Base-by-base conservation (phyloP, 92 coral and sea anemone species). In the Epizoanthus illoricatus region DNA sequence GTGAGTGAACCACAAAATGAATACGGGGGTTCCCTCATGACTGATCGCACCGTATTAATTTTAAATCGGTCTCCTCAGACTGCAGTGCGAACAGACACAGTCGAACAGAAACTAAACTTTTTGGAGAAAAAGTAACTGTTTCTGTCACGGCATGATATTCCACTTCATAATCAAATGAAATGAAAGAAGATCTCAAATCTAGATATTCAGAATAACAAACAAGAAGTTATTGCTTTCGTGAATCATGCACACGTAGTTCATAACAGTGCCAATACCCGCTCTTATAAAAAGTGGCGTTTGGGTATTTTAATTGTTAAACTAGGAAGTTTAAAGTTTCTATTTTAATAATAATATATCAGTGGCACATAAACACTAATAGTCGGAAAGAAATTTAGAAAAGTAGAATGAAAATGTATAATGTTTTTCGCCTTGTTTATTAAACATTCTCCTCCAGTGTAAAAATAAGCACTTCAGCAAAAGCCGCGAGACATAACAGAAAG, bases 401-500 rank as follows among this genome's bases (percentile, higher is more conserved):
- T 60, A 58, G 58, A 76, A 41, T 41, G 56, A 8, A 63, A 61
- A 45, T 42, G 71, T 41, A 13, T 55, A 11, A 33, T 63, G 12
- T n/a, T 40, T 13, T 55, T 20, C 19, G 49, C 36, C 33, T 68
- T 39, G 72, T 78, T 78, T 78, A 64, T 45, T 59, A 62, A 78
- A 59, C 59, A 71, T 5, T 16, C 76, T 57, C 18, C 52, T 43
- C 28, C 41, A 5, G 59, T 58, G 60, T 63, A 21, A 49, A 78
- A 63, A 43, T 78, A 78, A 76, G 82, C 33, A 63, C 45, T 78
- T 62, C 71, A 64, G 71, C 60, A 64, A 78, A 78, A 63, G 82
- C 82, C 82, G 82, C 82, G 40, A 78, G 82, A 78, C 82, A 78
- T n/a, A 76, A 78, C 56, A 41, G 60, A 33, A 36, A 75, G 45